Evolutionary conservation across 2,888 invertebrate species (phyloP).

Genomic region (Amblyteles armatorius): DNA sequence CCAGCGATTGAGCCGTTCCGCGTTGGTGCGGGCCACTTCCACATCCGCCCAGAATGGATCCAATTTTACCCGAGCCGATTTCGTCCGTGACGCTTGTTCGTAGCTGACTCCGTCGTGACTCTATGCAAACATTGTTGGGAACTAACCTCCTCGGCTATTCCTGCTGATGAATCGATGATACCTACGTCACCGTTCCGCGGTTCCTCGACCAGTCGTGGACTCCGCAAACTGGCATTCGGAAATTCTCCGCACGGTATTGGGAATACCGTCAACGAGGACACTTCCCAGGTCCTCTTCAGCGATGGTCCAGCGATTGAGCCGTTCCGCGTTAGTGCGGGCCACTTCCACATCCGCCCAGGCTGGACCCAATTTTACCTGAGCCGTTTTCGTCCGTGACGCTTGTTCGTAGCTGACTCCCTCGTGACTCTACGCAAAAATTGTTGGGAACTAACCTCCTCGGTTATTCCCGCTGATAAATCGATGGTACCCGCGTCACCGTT

Average conservation of each 20-base stretch:
- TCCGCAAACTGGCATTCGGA: constrained; percentile 8
- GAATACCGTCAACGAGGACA: constrained; percentile 26
- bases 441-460: background rate
- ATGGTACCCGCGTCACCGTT: background rate
- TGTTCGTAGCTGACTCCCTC: background rate
- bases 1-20: background rate
- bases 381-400: background rate
- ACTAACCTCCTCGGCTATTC: background rate
- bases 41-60: constrained; percentile 6
- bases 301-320: background rate
- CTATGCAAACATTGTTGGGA: background rate
- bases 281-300: background rate
- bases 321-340: background rate
- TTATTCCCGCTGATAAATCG: background rate
- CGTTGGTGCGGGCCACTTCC: background rate
- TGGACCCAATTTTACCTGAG: background rate
- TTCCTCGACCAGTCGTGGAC: background rate
- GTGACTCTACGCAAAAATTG: background rate
- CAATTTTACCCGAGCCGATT: background rate
- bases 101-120: background rate
- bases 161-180: background rate
- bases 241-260: constrained; percentile 35
- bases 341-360: background rate
- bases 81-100: background rate
- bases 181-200: background rate